Evolutionary conservation across 2,113 vertebrate genomes (phyloP).

Genomic region (Cyphomyrus discorhynchus): DNA sequence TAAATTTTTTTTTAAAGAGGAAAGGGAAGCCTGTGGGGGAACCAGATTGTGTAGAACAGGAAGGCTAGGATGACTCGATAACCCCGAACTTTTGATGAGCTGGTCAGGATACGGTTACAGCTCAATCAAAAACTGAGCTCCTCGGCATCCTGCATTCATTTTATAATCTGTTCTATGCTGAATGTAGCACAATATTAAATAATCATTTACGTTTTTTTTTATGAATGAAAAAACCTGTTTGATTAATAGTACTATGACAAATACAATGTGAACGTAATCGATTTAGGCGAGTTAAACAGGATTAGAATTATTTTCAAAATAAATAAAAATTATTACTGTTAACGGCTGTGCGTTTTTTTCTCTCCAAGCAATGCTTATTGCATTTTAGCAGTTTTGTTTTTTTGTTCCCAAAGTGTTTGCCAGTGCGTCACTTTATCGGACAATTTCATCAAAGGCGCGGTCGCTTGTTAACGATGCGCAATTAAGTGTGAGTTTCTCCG

Average conservation of each 20-base stretch:
- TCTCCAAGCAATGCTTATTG: not conserved
- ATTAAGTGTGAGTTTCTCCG: not conserved
- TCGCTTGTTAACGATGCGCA: not conserved
- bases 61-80: slow-evolving; percentile 83
- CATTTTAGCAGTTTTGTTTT: not conserved
- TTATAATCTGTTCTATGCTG: not conserved
- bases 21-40: slow-evolving; percentile 97
- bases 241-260: not conserved
- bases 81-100: slow-evolving; percentile 65
- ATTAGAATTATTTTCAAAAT: not conserved
- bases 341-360: not conserved
- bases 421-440: not conserved
- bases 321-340: not conserved
- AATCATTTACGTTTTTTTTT: not conserved
- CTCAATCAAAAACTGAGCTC: slow-evolving; percentile 29
- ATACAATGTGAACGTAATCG: not conserved
- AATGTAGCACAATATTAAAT: not conserved
- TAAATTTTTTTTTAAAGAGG: slow-evolving; percentile 80
- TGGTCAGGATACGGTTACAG: slow-evolving; percentile 71
- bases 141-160: not conserved
- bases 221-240: not conserved
- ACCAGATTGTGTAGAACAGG: slow-evolving; percentile 84
- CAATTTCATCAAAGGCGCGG: not conserved
- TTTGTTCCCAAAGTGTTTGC: not conserved
- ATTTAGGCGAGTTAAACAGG: not conserved